Evolutionary conservation across 1,140 invertebrate genomes (phyloP).

Genomic region (Lucilia cuprina): DNA sequence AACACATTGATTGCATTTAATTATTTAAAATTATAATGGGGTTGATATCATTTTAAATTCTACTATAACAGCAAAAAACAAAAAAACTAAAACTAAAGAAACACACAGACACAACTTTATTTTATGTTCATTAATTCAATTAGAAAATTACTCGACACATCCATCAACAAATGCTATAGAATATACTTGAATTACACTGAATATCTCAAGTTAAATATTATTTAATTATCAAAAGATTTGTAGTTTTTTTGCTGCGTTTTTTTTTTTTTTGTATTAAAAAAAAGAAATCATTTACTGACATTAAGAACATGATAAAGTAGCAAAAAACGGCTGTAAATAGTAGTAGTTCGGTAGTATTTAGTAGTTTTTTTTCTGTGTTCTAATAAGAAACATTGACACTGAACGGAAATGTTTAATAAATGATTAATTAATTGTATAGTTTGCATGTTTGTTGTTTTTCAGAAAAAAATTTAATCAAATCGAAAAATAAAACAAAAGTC

Average conservation of each 20-base stretch:
- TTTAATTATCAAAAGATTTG: constrained; percentile 1
- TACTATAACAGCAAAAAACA: neutral
- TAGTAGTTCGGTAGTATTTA: neutral
- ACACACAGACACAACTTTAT: neutral
- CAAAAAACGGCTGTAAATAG: neutral
- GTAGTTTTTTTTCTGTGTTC: neutral
- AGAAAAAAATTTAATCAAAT: neutral
- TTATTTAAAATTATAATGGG: neutral
- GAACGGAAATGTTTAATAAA: constrained; percentile 63
- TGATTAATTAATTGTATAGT: constrained; percentile 43
- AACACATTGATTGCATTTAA: constrained; percentile 2
- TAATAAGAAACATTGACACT: constrained; percentile 58
- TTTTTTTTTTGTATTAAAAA: neutral
- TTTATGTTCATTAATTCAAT: constrained; percentile 10
- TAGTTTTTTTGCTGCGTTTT: neutral
- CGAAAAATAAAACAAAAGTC: neutral
- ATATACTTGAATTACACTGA: neutral
- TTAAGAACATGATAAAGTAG: neutral
- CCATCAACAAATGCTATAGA: neutral
- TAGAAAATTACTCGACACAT: constrained; percentile 12
- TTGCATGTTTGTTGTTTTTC: constrained; percentile 7
- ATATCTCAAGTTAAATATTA: neutral
- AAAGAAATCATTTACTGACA: neutral
- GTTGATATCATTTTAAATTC: neutral
- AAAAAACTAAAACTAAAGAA: too few species aligned